A percentile compares a stretch with the other conserved stretches of the same genome.
These are phyloP conservation scores for Pituophis catenifer DNA, from an alignment of 2,113 vertebrate genomes.

Conservation along the genomic window DNA sequence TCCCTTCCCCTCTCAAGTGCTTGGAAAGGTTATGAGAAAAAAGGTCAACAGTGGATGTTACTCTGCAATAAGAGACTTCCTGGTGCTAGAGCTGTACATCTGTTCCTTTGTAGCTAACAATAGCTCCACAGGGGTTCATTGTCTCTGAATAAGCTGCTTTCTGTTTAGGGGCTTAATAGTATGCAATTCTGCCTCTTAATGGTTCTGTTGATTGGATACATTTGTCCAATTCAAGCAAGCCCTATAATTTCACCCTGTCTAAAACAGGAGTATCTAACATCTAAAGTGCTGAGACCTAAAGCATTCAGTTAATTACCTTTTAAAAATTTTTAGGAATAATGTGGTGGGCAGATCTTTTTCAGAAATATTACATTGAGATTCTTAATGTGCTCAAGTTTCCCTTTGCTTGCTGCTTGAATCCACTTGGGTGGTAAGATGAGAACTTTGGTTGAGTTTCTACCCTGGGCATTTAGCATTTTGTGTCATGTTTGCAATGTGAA, in stretches of 20 bases:
- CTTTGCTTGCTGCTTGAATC: neutral
- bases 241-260: neutral
- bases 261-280: neutral
- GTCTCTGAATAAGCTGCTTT: neutral
- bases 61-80: neutral
- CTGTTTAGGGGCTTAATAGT: accelerated
- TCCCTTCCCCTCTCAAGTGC: neutral
- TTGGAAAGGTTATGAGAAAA: conserved; percentile 15
- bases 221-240: neutral
- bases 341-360: neutral
- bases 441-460: neutral
- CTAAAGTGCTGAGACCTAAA: neutral
- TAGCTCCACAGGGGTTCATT: neutral
- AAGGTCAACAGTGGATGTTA: neutral
- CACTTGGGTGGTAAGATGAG: neutral
- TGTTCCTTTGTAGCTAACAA: conserved; percentile 7
- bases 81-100: neutral
- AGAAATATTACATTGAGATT: neutral
- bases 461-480: neutral
- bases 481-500: neutral
- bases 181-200: neutral
- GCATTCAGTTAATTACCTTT: neutral
- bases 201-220: neutral
- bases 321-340: neutral
- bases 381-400: neutral